Conservation (phyloP, 2,888 invertebrate genomes). For the Philhelius pedissequus region DNA sequence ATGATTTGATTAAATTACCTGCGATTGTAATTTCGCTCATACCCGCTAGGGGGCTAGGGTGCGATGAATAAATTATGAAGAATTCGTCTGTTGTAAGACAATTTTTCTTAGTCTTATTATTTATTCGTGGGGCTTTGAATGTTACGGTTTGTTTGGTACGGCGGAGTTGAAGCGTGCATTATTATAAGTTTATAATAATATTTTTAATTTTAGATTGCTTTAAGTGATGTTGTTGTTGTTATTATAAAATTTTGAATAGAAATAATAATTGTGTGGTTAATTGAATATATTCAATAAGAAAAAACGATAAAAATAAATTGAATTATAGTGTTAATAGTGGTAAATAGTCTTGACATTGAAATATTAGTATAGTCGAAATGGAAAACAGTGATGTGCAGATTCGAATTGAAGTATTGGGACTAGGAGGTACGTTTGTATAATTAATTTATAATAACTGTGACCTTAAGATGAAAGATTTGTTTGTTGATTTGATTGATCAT, state of each 20-base stretch:
- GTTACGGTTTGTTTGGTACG: constrained; percentile 31
- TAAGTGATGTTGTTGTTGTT: not conserved
- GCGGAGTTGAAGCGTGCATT: not conserved
- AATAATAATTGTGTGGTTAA: not conserved
- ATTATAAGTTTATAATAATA: not conserved
- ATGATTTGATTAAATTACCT: constrained; percentile 56
- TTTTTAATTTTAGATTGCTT: not conserved
- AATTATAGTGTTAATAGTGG: not conserved
- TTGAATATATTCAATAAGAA: no score
- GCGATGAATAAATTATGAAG: not conserved
- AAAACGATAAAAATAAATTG: no score
- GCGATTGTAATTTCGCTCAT: not conserved
- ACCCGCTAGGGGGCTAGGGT: not conserved
- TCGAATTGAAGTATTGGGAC: constrained; percentile 2
- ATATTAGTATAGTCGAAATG: not conserved
- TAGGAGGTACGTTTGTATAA: constrained; percentile 19
- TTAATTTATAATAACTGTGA: not conserved
- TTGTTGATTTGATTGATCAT: not conserved
- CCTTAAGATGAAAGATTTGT: not conserved
- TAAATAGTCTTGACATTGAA: not conserved
- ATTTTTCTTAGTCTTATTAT: constrained; percentile 17
- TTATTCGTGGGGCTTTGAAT: constrained; percentile 40
- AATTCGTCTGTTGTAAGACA: not conserved
- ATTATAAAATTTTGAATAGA: not conserved
- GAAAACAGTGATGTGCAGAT: constrained; percentile 11